These are phyloP conservation scores for Drosophila rubida DNA, from an alignment of 2,888 invertebrate species.

Conservation along the genomic window DNA sequence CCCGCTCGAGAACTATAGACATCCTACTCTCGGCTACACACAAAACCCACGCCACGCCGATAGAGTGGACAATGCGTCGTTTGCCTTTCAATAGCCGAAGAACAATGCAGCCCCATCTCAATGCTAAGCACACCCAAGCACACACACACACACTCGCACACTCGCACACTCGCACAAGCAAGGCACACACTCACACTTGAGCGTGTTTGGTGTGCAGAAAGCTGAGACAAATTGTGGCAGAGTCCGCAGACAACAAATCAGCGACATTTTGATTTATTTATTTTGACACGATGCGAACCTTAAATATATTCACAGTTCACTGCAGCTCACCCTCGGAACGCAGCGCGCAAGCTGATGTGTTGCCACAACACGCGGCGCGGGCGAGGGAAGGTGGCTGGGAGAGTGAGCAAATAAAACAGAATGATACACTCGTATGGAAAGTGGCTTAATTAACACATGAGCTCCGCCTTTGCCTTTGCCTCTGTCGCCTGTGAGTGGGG, in stretches of 20 bases:
- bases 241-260: slow-evolving; percentile 43
- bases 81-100: slow-evolving; percentile 18
- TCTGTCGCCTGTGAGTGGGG: background rate
- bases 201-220: background rate
- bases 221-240: slow-evolving; percentile 16
- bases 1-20: slow-evolving; percentile 20
- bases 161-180: too few relatives aligned
- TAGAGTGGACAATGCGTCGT: slow-evolving; percentile 31
- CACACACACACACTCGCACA: background rate
- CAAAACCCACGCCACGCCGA: background rate
- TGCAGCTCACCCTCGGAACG: slow-evolving; percentile 6
- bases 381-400: background rate
- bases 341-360: background rate
- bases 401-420: slow-evolving; percentile 19
- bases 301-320: slow-evolving; percentile 42
- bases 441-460: slow-evolving; percentile 46
- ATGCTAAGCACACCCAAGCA: background rate
- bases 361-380: background rate
- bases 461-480: background rate
- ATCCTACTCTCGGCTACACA: background rate
- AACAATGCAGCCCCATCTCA: slow-evolving; percentile 14
- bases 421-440: slow-evolving; percentile 19
- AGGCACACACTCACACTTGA: background rate
- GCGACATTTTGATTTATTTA: slow-evolving; percentile 77
- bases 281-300: slow-evolving; percentile 60